phyloP scores from a whole-genome alignment of 2,888 invertebrate genomes.

The Macrophya alboannulata region DNA sequence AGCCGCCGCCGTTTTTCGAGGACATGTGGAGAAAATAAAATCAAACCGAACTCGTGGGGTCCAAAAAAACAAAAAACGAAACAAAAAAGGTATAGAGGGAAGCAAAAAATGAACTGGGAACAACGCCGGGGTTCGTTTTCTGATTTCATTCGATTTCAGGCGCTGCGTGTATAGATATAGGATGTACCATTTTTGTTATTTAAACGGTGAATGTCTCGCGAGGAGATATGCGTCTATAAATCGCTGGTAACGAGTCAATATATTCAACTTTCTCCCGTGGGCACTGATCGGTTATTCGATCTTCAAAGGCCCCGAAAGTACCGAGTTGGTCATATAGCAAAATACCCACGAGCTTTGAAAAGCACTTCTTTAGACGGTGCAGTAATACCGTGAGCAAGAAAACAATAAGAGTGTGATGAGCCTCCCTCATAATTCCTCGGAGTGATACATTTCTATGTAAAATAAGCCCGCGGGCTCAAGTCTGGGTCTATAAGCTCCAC shows the following conservation, averaged over 20 bases:
- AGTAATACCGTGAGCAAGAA: background rate
- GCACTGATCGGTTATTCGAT: slow-evolving; percentile 29
- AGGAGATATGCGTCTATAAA: slow-evolving; percentile 8
- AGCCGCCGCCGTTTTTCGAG: slow-evolving; percentile 65
- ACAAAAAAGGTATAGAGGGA: background rate
- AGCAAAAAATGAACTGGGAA: background rate
- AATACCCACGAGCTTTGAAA: background rate
- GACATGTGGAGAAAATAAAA: slow-evolving; percentile 53
- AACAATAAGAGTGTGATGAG: background rate
- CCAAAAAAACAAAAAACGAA: background rate
- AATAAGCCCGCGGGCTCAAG: slow-evolving; percentile 63
- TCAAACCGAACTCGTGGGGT: slow-evolving; percentile 9
- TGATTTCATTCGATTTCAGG: background rate
- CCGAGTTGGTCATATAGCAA: background rate
- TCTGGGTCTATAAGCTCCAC: slow-evolving; percentile 57
- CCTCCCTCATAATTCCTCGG: slow-evolving; percentile 10
- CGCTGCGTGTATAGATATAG: too few relatives aligned
- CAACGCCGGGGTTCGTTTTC: background rate
- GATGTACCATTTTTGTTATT: background rate
- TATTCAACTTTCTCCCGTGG: slow-evolving; percentile 20
- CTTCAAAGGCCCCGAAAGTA: slow-evolving; percentile 33
- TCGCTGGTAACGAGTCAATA: slow-evolving; percentile 29
- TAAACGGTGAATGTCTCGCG: background rate
- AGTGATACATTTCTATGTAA: slow-evolving; percentile 71
- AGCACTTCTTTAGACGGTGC: background rate